Base-by-base conservation (phyloP, 2,113 vertebrate genomes). In the Psettodes erumei region DNA sequence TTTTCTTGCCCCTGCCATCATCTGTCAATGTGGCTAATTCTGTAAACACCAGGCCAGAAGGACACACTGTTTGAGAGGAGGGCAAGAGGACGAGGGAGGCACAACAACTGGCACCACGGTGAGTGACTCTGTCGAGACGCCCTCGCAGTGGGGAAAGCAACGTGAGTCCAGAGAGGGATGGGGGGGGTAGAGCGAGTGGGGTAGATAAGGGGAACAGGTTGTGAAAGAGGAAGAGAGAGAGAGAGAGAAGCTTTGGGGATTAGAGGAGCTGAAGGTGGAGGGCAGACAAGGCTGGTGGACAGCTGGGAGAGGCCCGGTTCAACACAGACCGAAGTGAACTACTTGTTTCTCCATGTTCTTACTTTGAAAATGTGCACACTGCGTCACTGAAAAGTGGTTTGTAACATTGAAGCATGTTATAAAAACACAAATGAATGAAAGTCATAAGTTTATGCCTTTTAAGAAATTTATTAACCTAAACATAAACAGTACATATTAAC, bases 41-140 rank as follows among this genome's bases (percentile, higher is more conserved):
- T 77, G 37, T 61, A 10, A 73, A 73, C 82, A 65, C 77, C 78
- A 92, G 84, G 82, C 85, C 74, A 82, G 80, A 83, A 90, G 80
- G 77, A 71, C 79, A 8, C 47, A 27, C 43, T 83, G 68, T 60
- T 54, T 32, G 72, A 85, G 67, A 83, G 86, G 75, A 82, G 73
- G 71, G 59, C 63, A 71, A 43, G 84, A 87, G 53, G 77, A 75
- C 18, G 78, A 78, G 48, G 68, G 40, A 71, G 84, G 58, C 68
- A 64, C 43, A 6, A 65, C 47, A 51, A 8, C 48, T 6, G 61
- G 68, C 76, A 45, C 43, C 55, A 23, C 63, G 88, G 91, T 90
- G 77, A 91, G 92, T 85, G 85, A 74, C 81, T 28, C 69, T 69
- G 77, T 75, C 28, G n/a, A 79, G 65, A 80, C 61, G 37, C 75